Evolutionary conservation across 2,797 vertebrate genomes (phyloP).

Genomic region (Tamandua tetradactyla): DNA sequence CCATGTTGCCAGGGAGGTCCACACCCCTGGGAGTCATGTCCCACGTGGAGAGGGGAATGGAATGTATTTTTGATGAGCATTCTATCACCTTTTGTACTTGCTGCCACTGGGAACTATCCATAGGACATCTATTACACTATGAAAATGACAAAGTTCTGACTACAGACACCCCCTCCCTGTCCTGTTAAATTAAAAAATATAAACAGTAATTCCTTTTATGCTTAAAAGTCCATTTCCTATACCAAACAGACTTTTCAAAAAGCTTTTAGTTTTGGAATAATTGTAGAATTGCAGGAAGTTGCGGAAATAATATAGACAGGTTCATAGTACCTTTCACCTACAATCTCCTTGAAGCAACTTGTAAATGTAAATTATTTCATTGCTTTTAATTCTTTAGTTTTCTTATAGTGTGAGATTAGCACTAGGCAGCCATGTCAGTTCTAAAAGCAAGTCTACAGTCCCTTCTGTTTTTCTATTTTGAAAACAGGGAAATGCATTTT

Average conservation of each 20-base stretch:
- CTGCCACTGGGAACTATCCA: neutral
- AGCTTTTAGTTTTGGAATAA: neutral
- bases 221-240: conserved; percentile 1
- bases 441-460: neutral
- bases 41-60: no score
- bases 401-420: neutral
- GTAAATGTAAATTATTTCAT: neutral
- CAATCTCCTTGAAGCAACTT: neutral
- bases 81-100: neutral
- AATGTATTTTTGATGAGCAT: neutral
- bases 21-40: no score
- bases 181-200: neutral
- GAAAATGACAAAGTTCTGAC: conserved; percentile 6
- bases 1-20: no score
- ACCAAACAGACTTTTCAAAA: neutral
- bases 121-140: neutral
- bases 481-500: conserved; percentile 60
- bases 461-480: conserved; percentile 57
- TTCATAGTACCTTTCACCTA: neutral
- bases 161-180: neutral
- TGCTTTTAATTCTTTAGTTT: neutral
- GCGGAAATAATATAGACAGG: neutral
- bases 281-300: conserved; percentile 7
- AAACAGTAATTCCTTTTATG: neutral
- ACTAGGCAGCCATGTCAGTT: neutral